Percentiles rank a stretch among this genome's conserved stretches.
Conservation (phyloP, 2,113 vertebrate genomes). For the Buteo buteo region DNA sequence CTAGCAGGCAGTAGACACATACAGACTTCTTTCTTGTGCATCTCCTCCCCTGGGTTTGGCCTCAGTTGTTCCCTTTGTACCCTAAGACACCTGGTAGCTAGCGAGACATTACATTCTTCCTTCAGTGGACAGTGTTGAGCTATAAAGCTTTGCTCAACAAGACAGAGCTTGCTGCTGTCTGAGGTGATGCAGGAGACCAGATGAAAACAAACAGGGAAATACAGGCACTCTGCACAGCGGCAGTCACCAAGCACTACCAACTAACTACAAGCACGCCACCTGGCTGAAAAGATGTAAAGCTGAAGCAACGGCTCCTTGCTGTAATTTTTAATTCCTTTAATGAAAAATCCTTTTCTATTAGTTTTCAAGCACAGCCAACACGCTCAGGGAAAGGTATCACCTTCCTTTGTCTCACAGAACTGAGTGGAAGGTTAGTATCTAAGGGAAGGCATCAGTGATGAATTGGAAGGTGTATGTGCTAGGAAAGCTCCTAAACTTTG, state of each 20-base stretch:
- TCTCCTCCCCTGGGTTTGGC: neutral
- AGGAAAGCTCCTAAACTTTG: neutral
- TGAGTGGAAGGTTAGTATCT: neutral
- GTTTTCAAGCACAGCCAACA: neutral
- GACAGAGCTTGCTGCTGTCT: neutral
- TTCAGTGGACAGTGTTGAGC: neutral
- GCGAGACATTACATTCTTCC: neutral
- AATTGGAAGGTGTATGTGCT: neutral
- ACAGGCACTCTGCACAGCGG: neutral
- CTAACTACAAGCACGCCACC: conserved; percentile 11
- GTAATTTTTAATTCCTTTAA: neutral
- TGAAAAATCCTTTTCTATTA: neutral
- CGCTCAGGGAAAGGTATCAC: neutral
- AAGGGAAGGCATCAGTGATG: neutral
- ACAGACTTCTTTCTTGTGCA: neutral
- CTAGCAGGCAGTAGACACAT: neutral
- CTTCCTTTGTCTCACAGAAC: neutral
- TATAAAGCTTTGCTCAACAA: neutral
- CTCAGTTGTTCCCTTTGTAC: neutral
- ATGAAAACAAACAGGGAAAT: neutral
- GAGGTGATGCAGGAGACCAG: neutral
- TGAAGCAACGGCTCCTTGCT: neutral
- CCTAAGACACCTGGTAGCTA: neutral
- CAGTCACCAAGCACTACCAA: neutral
- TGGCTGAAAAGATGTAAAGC: neutral